Base-by-base conservation (phyloP, 1,140 invertebrate species). In the Drosophila tristis region DNA sequence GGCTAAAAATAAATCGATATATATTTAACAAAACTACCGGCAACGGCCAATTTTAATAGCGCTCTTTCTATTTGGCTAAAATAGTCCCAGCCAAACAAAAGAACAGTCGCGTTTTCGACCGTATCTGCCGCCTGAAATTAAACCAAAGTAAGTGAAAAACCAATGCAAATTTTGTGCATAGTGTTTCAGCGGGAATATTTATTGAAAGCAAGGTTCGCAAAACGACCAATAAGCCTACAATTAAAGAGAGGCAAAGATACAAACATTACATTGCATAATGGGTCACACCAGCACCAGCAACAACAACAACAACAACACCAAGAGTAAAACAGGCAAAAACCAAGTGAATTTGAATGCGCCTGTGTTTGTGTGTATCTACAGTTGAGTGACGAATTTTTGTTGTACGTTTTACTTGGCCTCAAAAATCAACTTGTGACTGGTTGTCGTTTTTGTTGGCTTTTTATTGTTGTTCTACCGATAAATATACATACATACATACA, bases 241-340 rank as follows among this genome's bases (percentile, higher is more conserved):
- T 45, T 47, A 51, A 35, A 29, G 35, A 20, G 4, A 78, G 57
- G 65, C 39, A 60, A 50, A 53, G n/a, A 61, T 29, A 6, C 51
- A 81, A 84, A 63, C 75, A 84, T 53, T 78, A 62, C 78, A 86
- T 86, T 86, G 82, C 82, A 71, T 86, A 86, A 86, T 89, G 66
- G 70, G 63, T 67, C 61, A 78, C 61, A 67, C 55, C 58, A 80
- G 45, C 61, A 66, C 54, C 67, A 67, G 53, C 44, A 56, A n/a
- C 54, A 67, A 57, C 44, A 56, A n/a, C 54, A 57, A 49, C 62
- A 79, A 75, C 53, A 74, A 65, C 49, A 68, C 42, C 49, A 39
- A 78, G 54, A 56, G 9, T 45, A 57, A 49, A 70, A 57, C 65
- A 70, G 57, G 59, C 72, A 45, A 63, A 62, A 63, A 62, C 42